These are phyloP conservation scores for Drosophila asahinai DNA, from an alignment of 1,140 invertebrate genomes.

Conservation along the genomic window DNA sequence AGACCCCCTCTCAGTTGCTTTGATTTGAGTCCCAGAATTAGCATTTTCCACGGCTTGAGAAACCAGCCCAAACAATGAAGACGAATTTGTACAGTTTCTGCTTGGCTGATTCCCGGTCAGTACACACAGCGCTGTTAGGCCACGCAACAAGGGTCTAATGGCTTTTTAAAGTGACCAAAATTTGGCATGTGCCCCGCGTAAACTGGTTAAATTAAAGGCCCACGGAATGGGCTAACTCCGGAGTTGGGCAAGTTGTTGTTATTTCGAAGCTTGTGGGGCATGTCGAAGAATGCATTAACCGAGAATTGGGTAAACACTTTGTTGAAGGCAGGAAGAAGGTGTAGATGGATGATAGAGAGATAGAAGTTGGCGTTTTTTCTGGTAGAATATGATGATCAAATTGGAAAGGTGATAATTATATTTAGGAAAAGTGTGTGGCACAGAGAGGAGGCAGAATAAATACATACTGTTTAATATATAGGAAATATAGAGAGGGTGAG, in stretches of 20 bases:
- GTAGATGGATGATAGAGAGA: background rate
- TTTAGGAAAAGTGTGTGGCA: background rate
- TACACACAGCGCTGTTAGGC: background rate
- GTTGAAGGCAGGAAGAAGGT: background rate
- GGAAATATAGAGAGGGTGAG: background rate
- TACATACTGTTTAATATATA: background rate
- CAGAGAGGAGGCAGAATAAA: background rate
- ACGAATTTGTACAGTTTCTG: constrained; percentile 63
- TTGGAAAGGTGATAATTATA: constrained; percentile 12
- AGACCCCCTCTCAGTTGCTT: constrained; percentile 14
- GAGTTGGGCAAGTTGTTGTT: constrained; percentile 1
- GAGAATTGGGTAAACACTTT: constrained; percentile 13
- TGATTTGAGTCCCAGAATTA: constrained; percentile 66
- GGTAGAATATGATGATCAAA: background rate
- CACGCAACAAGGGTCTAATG: constrained; percentile 59
- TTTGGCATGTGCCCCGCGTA: constrained; percentile 62
- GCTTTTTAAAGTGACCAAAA: constrained; percentile 76
- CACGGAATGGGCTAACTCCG: constrained; percentile 19
- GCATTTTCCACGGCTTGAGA: constrained; percentile 50
- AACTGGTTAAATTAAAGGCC: constrained; percentile 43
- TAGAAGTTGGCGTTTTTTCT: background rate
- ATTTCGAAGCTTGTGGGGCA: constrained; percentile 10
- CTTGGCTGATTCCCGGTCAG: constrained; percentile 49
- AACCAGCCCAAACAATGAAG: constrained; percentile 49
- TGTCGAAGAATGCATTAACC: constrained; percentile 27